Conservation (phyloP, 2,113 vertebrate species). For the Cardinalis cardinalis region DNA sequence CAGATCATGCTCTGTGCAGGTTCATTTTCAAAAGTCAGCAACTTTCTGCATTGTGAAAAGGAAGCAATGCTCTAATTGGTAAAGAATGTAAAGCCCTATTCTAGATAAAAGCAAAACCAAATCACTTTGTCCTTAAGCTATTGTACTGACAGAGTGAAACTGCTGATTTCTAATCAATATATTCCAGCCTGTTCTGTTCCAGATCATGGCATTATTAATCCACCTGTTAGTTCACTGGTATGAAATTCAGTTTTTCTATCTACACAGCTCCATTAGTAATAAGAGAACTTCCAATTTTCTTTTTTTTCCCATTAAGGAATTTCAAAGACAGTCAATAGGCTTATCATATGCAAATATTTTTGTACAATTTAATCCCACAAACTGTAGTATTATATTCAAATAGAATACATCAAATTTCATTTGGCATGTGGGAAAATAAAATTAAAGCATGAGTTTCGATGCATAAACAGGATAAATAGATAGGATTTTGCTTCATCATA, state of each 20-base stretch:
- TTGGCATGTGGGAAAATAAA: slow-evolving; percentile 31
- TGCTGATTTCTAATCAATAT: not conserved
- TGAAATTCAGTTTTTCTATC: not conserved
- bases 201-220: not conserved
- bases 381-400: not conserved
- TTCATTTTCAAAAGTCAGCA: not conserved
- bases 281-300: not conserved
- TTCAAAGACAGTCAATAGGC: not conserved
- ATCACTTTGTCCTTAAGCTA: not conserved
- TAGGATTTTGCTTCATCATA: not conserved
- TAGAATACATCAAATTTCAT: slow-evolving; percentile 5
- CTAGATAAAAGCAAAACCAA: not conserved
- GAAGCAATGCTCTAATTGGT: not conserved
- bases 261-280: not conserved
- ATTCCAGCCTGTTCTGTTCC: not conserved
- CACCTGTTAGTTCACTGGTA: not conserved
- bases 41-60: not conserved
- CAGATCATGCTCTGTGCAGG: not conserved
- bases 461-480: slow-evolving; percentile 28
- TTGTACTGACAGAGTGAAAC: not conserved
- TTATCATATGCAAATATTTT: not conserved
- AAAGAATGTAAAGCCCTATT: not conserved
- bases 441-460: not conserved
- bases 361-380: not conserved
- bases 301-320: not conserved